phyloP scores from a whole-genome alignment of 2,888 invertebrate genomes.

The Bruchidius siliquastri region DNA sequence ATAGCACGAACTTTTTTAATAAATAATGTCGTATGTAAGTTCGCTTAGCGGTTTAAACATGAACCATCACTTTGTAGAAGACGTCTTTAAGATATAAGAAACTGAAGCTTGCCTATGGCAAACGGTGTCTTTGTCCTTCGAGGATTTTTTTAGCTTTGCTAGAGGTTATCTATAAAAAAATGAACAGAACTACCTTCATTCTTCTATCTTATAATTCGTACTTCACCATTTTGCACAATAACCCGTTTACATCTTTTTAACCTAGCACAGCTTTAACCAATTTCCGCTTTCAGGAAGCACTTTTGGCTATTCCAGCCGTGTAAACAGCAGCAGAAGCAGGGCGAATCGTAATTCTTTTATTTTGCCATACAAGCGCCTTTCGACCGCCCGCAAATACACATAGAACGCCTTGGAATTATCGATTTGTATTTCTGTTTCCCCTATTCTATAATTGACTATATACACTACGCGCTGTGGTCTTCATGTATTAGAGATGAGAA shows the following conservation, averaged over 20 bases:
- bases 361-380: not conserved
- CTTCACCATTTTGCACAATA: not conserved
- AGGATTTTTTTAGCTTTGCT: no score
- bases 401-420: slow-evolving; percentile 17
- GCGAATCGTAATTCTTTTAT: not conserved
- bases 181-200: no score
- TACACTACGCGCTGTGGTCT: no score
- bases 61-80: no score
- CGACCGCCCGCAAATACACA: slow-evolving; percentile 11
- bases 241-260: not conserved
- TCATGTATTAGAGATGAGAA: not conserved
- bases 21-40: no score
- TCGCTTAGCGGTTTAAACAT: no score
- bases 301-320: not conserved
- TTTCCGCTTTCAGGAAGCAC: not conserved
- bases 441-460: not conserved
- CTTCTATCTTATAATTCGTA: no score
- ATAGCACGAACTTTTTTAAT: no score
- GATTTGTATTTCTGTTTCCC: slow-evolving; percentile 7
- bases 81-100: no score
- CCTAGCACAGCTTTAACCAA: not conserved
- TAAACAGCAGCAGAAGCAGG: not conserved
- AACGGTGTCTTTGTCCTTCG: no score
- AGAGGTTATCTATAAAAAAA: no score
- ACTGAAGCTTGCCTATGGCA: no score